A percentile compares a stretch with the other conserved stretches of the same genome.
Conservation (phyloP, 2,113 vertebrate species). For the Butastur rufipennis region DNA sequence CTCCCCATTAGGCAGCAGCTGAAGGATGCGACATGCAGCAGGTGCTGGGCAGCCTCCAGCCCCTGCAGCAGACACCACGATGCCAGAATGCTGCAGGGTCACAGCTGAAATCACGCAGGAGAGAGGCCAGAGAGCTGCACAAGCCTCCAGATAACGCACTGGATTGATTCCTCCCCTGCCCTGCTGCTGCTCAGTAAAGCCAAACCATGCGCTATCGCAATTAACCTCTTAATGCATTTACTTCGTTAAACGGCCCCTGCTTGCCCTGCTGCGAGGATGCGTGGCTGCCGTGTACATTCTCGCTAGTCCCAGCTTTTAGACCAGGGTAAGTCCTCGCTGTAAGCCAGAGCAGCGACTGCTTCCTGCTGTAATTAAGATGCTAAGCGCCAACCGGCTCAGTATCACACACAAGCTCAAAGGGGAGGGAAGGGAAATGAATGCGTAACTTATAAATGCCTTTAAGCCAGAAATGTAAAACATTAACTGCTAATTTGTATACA, state of each 20-base stretch:
- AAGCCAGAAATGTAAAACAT: conserved; percentile 6
- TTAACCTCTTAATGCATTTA: not conserved
- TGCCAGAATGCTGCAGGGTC: not conserved
- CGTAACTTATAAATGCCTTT: conserved; percentile 57
- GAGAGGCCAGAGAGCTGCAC: not conserved
- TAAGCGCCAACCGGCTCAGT: not conserved
- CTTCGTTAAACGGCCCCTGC: not conserved
- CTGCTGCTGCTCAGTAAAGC: not conserved
- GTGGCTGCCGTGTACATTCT: not conserved
- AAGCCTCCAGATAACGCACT: fast-evolving
- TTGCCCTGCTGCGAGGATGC: not conserved
- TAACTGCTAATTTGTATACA: conserved; percentile 61
- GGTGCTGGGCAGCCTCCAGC: not conserved
- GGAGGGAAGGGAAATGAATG: not conserved
- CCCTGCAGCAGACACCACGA: not conserved
- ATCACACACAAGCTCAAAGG: not conserved
- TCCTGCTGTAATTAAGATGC: conserved; percentile 33
- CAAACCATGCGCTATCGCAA: not conserved
- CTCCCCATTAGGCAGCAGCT: not conserved
- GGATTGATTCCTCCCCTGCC: not conserved
- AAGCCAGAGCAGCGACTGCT: not conserved
- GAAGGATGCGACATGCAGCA: not conserved
- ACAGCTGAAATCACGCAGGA: fast-evolving
- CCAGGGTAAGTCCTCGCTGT: not conserved
- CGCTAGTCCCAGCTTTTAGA: not conserved